Evolutionary conservation across 30 jellyfish, hydroid and myxozoan genomes (phyloP).

Genomic region (Cassiopea andromeda): DNA sequence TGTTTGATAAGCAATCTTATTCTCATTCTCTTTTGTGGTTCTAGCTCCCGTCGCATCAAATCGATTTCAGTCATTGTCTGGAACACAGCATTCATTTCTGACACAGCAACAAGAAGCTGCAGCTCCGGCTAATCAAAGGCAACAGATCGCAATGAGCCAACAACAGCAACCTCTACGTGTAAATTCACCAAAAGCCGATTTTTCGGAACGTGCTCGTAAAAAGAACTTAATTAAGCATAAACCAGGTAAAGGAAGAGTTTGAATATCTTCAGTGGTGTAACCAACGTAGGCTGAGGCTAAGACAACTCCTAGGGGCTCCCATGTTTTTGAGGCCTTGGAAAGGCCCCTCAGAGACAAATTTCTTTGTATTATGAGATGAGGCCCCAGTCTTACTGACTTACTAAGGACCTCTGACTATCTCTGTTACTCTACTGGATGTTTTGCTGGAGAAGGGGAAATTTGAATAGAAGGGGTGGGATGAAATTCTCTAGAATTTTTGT

Average conservation of each 20-base stretch:
- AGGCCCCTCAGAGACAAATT: too few species aligned
- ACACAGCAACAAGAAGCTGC: not conserved
- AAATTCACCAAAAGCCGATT: not conserved
- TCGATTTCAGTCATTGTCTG: not conserved
- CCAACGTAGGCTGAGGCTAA: not conserved
- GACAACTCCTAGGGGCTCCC: not conserved
- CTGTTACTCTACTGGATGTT: too few species aligned
- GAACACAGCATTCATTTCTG: not conserved
- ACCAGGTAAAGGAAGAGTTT: conserved; percentile 67
- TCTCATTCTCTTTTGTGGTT: too few species aligned
- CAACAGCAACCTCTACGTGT: not conserved
- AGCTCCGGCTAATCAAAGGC: not conserved
- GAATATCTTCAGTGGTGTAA: not conserved
- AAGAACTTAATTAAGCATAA: conserved; percentile 87
- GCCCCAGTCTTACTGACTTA: too few species aligned
- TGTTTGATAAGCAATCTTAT: too few species aligned
- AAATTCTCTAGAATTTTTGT: too few species aligned
- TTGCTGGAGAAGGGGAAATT: too few species aligned
- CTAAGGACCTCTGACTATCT: too few species aligned
- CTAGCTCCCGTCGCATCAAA: not conserved
- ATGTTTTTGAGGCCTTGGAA: too few species aligned
- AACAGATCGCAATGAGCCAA: not conserved
- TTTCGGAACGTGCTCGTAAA: conserved; percentile 54
- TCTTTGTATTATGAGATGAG: too few species aligned
- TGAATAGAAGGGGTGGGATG: too few species aligned